Conservation (phyloP, 2,113 vertebrate species). For the Coryphaenoides rupestris region DNA sequence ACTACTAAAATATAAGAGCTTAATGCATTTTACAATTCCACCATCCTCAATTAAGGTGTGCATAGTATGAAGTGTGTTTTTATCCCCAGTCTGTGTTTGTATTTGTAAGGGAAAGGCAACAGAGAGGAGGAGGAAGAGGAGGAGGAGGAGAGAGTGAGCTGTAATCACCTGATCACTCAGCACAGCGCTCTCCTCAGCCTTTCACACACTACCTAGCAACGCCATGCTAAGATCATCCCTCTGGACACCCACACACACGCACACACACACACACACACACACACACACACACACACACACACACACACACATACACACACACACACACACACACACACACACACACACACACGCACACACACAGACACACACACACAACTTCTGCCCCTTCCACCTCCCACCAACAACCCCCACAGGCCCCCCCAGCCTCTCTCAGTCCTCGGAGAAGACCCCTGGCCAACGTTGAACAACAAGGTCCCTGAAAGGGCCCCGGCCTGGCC, state of each 20-base stretch:
- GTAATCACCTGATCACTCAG: constrained; percentile 72
- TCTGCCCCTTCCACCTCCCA: constrained; percentile 47
- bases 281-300: constrained; percentile 43
- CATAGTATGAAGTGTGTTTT: too few relatives aligned
- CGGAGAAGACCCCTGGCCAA: constrained; percentile 67
- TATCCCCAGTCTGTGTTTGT: too few relatives aligned
- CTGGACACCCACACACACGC: constrained; percentile 55
- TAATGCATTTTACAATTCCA: too few relatives aligned
- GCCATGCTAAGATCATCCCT: constrained; percentile 47
- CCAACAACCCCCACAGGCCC: constrained; percentile 29
- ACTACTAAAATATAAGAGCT: too few relatives aligned
- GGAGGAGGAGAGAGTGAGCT: constrained; percentile 63
- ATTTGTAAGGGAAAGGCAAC: too few relatives aligned
- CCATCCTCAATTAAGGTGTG: too few relatives aligned
- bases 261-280: constrained; percentile 11
- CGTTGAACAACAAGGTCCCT: constrained; percentile 61
- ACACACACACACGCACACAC: constrained; percentile 36
- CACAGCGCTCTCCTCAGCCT: constrained; percentile 58
- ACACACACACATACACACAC: constrained; percentile 34
- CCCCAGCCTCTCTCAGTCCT: constrained; percentile 52
- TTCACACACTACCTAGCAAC: constrained; percentile 69
- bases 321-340: constrained; percentile 36
- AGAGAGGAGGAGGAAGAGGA: too few relatives aligned
- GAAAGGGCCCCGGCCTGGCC: constrained; percentile 67
- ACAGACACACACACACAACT: constrained; percentile 16